Percentiles rank a stretch among this genome's conserved stretches.
phyloP scores from a whole-genome alignment of 2,888 invertebrate genomes.

The Heliconius sara region DNA sequence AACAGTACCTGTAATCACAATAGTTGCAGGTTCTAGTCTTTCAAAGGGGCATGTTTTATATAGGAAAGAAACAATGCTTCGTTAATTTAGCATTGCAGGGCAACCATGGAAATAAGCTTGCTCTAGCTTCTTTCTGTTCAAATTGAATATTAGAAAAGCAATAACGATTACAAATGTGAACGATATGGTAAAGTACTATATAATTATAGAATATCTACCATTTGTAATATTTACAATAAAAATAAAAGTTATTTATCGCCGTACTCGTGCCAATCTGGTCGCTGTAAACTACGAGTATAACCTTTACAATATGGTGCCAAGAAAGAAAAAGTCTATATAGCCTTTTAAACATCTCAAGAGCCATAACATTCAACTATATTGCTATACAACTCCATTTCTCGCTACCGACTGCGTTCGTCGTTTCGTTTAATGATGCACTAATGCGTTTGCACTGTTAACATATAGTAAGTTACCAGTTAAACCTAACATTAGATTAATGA shows the following conservation, averaged over 20 bases:
- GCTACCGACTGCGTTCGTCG: constrained; percentile 48
- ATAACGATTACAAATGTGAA: too few species aligned
- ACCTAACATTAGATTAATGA: constrained; percentile 61
- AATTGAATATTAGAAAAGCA: too few species aligned
- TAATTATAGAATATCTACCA: background rate
- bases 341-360: constrained; percentile 31
- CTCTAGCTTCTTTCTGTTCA: too few species aligned
- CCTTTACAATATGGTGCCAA: constrained; percentile 27
- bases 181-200: background rate
- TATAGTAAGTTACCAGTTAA: constrained; percentile 57
- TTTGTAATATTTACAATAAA: background rate
- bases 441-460: constrained; percentile 79
- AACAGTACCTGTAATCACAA: too few species aligned
- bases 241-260: background rate
- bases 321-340: constrained; percentile 21
- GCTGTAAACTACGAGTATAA: constrained; percentile 2
- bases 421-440: constrained; percentile 74
- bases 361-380: constrained; percentile 37
- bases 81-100: too few species aligned
- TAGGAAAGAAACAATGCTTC: too few species aligned
- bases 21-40: too few species aligned
- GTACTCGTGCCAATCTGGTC: constrained; percentile 9
- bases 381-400: constrained; percentile 50
- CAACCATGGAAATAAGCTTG: too few species aligned
- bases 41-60: too few species aligned